Conservation (phyloP, 2,888 invertebrate species). For the Nephrotoma guestfalica region DNA sequence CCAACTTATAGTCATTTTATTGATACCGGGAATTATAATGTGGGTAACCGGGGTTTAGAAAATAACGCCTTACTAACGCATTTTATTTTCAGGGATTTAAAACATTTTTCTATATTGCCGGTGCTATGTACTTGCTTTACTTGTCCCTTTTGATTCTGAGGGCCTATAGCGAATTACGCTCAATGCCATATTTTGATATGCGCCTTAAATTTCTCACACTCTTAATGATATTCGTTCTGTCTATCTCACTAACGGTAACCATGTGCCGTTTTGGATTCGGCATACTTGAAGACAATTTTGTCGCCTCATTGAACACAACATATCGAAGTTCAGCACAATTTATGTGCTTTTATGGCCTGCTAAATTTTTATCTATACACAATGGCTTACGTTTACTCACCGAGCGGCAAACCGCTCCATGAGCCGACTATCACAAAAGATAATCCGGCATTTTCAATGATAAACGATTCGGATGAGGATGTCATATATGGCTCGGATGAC, state of each 20-base stretch:
- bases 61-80: not conserved
- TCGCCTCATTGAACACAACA: conserved; percentile 70
- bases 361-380: conserved; percentile 86
- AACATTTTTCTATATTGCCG: conserved; percentile 76
- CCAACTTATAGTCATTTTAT: conserved; percentile 85
- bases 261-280: conserved; percentile 76
- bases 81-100: conserved; percentile 58
- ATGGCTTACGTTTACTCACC: conserved; percentile 94
- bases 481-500: conserved; percentile 86
- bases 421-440: conserved; percentile 85
- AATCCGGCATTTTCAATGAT: conserved; percentile 97
- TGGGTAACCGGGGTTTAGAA: conserved; percentile 26
- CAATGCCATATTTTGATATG: conserved; percentile 95
- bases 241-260: conserved; percentile 59
- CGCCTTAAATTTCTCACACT: conserved; percentile 81
- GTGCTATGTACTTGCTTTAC: conserved; percentile 74
- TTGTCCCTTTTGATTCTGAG: conserved; percentile 67
- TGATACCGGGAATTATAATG: conserved; percentile 69
- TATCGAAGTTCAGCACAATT: conserved; percentile 89
- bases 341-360: conserved; percentile 85
- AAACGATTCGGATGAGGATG: conserved; percentile 95
- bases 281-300: conserved; percentile 87
- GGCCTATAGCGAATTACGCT: conserved; percentile 86
- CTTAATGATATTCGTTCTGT: conserved; percentile 65
- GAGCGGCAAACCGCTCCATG: conserved; percentile 62